Conservation (phyloP, 2,113 vertebrate genomes). For the Chloropsis cyanopogon region DNA sequence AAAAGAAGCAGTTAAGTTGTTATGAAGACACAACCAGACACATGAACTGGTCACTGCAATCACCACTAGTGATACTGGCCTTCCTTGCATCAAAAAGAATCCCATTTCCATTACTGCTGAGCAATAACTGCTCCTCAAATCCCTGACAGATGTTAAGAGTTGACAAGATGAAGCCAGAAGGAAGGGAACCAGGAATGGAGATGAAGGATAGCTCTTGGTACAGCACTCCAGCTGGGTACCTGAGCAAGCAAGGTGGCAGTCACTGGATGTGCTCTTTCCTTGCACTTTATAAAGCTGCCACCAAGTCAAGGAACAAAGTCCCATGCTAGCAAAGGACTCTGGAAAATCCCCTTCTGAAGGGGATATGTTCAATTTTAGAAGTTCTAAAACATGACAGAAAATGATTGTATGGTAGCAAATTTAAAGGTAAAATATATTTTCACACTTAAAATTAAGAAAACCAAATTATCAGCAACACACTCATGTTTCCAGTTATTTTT, state of each 20-base stretch:
- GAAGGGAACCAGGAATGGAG: not conserved
- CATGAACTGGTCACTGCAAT: rapidly evolving
- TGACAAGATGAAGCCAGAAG: not conserved
- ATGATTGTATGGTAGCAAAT: not conserved
- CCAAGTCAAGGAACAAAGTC: not conserved
- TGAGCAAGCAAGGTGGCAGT: not conserved
- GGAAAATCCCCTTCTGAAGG: not conserved
- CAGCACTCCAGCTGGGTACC: not conserved
- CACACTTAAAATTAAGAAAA: not conserved
- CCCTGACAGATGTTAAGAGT: not conserved
- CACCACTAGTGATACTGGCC: not conserved
- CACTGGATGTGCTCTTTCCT: not conserved
- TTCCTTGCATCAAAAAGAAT: not conserved
- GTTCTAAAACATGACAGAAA: not conserved
- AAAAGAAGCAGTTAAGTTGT: not conserved
- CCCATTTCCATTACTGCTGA: not conserved
- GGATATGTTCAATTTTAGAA: not conserved
- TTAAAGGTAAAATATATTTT: not conserved
- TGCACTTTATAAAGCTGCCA: not conserved
- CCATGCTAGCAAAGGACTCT: not conserved
- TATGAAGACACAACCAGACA: not conserved
- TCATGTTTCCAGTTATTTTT: not conserved
- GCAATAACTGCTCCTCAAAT: not conserved
- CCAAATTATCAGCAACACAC: not conserved
- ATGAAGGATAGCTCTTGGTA: not conserved